Base-by-base conservation (phyloP, 2,888 invertebrate species). In the Acanthopleura granulata region DNA sequence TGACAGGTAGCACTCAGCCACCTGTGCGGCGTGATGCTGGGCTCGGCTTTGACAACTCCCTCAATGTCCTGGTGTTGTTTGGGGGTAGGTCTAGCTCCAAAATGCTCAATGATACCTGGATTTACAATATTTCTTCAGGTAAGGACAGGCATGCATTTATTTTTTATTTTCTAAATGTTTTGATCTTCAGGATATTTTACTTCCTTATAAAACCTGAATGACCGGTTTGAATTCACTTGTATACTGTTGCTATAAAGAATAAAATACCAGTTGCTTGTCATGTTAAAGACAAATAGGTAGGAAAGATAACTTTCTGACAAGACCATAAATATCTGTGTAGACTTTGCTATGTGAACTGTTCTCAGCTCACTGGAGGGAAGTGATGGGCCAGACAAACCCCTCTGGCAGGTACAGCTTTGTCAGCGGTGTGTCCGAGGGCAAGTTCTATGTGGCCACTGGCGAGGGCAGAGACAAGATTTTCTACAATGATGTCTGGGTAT, bases 81-180 rank as follows among this genome's bases (percentile, higher is more conserved):
- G 66, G 66, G 16, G 66, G 66, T 16, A 22, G 66, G 25, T 27
- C 66, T 27, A 15, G 15, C 66, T 22, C 22, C 29, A 22, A 27
- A 66, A 66, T 66, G 15, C 66, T 66, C 6, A 66, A 66, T 66
- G 66, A 66, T 27, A 66, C 66, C 22, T 66, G 66, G 66, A 66
- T 66, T 12, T 66, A 66, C 25, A 66, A 66, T 14, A 27, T 66
- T 27, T 66, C 66, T 22, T 66, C 66, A 66, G 29, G 66, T 66
- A 25, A 66, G 29, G 1, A 12, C 29, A 12, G 22, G 66, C 16
- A 66, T 6, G 40, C 40, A 3, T 40, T 6, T 40, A 40, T 40
- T 6, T 40, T 40, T 6, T 9, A 40, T 40, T 40, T 40, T 40
- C 40, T 40, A 6, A 40, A 9, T 40, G 40, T 9, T 40, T 40